Percentiles rank a stretch among this genome's conserved stretches.
Evolutionary conservation across 2,797 vertebrate species (phyloP).

Genomic region (Cynodonichthys magdalenae): DNA sequence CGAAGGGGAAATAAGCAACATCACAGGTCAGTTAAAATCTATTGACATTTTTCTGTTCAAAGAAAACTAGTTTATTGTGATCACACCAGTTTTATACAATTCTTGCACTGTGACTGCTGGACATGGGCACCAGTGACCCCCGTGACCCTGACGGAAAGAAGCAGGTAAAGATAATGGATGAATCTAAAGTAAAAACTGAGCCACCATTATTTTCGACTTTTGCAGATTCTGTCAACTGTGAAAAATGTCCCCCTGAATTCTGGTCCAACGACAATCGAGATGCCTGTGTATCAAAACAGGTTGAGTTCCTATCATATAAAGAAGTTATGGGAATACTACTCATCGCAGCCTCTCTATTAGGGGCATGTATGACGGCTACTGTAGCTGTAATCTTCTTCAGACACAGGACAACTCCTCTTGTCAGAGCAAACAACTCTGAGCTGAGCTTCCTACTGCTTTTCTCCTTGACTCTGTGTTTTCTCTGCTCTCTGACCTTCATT

Average conservation of each 20-base stretch:
- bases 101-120: no score
- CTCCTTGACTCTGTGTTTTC: slow-evolving; percentile 76
- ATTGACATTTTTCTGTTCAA: no score
- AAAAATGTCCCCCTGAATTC: slow-evolving; percentile 74
- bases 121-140: no score
- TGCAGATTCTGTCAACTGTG: slow-evolving; percentile 80
- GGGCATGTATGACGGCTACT: slow-evolving; percentile 57
- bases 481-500: slow-evolving; percentile 79
- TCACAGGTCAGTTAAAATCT: no score
- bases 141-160: no score
- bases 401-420: slow-evolving; percentile 72
- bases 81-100: no score
- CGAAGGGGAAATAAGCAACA: no score
- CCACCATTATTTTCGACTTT: slow-evolving; percentile 38
- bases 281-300: slow-evolving; percentile 69
- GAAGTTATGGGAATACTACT: slow-evolving; percentile 73
- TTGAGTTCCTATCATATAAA: slow-evolving; percentile 73
- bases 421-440: slow-evolving; percentile 79
- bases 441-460: slow-evolving; percentile 80
- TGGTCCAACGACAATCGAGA: slow-evolving; percentile 79
- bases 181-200: no score
- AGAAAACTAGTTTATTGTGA: no score
- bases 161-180: no score
- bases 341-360: slow-evolving; percentile 72
- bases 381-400: slow-evolving; percentile 63